A percentile compares a stretch with the other conserved stretches of the same genome.
phyloP scores from a whole-genome alignment of 1,140 invertebrate species.

The Asbolus verrucosus region DNA sequence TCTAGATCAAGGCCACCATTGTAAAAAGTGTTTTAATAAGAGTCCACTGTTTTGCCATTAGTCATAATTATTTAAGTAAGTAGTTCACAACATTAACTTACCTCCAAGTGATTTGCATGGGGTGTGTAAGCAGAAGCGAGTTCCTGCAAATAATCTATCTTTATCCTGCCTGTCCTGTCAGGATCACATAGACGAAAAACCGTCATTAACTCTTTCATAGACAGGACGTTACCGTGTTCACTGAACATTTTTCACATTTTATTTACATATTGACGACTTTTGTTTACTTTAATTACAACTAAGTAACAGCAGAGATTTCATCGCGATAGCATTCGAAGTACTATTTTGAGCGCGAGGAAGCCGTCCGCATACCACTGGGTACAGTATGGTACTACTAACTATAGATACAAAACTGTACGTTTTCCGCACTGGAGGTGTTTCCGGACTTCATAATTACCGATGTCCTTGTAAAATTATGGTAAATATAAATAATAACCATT shows the following conservation, averaged over 20 bases:
- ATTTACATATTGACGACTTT: no score
- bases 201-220: slow-evolving; percentile 35
- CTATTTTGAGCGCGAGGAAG: slow-evolving; percentile 22
- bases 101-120: slow-evolving; percentile 15
- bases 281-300: no score
- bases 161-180: slow-evolving; percentile 44
- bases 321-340: slow-evolving; percentile 1
- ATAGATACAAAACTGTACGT: slow-evolving; percentile 26
- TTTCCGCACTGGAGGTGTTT: slow-evolving; percentile 33
- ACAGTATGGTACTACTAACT: slow-evolving; percentile 37
- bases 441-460: slow-evolving; percentile 29
- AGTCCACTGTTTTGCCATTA: neutral
- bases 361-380: slow-evolving; percentile 23
- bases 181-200: slow-evolving; percentile 54
- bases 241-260: slow-evolving; percentile 29
- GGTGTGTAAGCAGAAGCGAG: slow-evolving; percentile 42
- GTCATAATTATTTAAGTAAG: neutral
- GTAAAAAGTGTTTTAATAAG: neutral
- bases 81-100: neutral
- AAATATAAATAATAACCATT: no score
- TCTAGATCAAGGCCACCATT: slow-evolving; percentile 10
- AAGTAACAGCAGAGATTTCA: slow-evolving; percentile 7
- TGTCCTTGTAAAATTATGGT: slow-evolving; percentile 11
- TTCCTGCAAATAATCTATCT: slow-evolving; percentile 52
- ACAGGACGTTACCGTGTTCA: slow-evolving; percentile 25